These are phyloP conservation scores for Amazona ochrocephala DNA, from an alignment of 2,797 vertebrate species.

Conservation along the genomic window DNA sequence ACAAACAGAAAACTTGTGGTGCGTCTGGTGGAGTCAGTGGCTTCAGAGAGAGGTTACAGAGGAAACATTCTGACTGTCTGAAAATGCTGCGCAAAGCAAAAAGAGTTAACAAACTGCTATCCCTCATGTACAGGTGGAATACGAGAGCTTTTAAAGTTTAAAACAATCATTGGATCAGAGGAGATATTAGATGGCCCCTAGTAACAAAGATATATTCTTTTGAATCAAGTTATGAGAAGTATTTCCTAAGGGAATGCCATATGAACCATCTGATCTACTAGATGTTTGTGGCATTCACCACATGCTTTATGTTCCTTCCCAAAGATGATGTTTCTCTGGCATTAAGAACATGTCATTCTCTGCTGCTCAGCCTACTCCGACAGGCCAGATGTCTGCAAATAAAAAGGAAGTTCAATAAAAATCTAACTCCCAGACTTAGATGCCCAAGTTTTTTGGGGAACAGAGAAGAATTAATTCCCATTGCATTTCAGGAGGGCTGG, in stretches of 20 bases:
- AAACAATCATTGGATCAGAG: neutral
- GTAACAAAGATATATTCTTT: slow-evolving; percentile 20
- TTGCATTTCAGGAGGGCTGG: slow-evolving; percentile 17
- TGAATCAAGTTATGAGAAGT: neutral
- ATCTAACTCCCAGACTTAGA: neutral
- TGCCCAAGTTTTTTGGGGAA: neutral
- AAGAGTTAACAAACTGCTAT: neutral
- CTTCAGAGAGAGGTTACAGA: neutral
- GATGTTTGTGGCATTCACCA: neutral
- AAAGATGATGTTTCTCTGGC: slow-evolving; percentile 12
- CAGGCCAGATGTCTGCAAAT: neutral
- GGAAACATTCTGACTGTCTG: neutral
- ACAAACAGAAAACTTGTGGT: neutral
- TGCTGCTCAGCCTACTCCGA: neutral
- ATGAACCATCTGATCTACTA: neutral
- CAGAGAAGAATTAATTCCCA: slow-evolving; percentile 1
- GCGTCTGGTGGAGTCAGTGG: neutral
- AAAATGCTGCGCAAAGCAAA: neutral
- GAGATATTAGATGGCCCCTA: neutral
- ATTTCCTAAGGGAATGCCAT: slow-evolving; percentile 12
- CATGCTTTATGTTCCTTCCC: slow-evolving; percentile 1
- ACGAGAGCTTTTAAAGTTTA: neutral
- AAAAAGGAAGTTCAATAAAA: neutral
- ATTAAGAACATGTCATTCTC: neutral
- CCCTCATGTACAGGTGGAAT: neutral